Evolutionary conservation across 2,797 vertebrate species (phyloP), one percentile per base, ranked within the genome.

Genomic region (Rhinophrynus dorsalis): DNA sequence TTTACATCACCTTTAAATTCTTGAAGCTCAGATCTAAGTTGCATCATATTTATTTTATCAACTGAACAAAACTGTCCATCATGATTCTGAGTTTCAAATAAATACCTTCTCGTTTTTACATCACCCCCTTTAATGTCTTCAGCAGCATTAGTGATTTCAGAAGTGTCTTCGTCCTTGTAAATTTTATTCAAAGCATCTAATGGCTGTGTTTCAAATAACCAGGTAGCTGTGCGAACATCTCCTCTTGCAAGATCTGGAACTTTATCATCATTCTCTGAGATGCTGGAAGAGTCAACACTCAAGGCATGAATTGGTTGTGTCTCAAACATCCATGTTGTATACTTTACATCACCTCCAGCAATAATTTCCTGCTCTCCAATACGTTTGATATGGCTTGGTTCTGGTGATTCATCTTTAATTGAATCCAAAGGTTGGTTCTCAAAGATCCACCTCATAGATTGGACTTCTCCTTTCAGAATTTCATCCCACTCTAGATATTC

Each of bases 301-400:
- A 92, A 66, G 6, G 69, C 54, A 67, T 92, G 91, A 15, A 91
- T 90, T 10, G 90, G 86, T 55, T 94, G 90, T 2, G 84, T 92
- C 88, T 97, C 94, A 87, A 98, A 94, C 92, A 94, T 92, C 90
- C 93, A 94, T 8, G 90, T 89, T 4, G 90, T 92, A 27, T 85
- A 90, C 69, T 89, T 92, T 59, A 93, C 91, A 52, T 95, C 94
- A 56, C 92, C 90, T 29, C 90, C 89, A 24, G 91, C 82, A 79
- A 88, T 89, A 3, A 89, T 87, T 85, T 97, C 92, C 79, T 94
- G 91, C 38, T 92, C 77, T 68, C 75, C 77, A 62, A 88, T 84
- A 67, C 79, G 88, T 75, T 79, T 88, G 37, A 76, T 38, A 42
- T 89, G 81, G 0, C 81, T 84, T 61, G 87, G 81, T 6, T 91